Conservation (phyloP, 92 coral and sea anemone genomes). For the Virgularia gustaviana region DNA sequence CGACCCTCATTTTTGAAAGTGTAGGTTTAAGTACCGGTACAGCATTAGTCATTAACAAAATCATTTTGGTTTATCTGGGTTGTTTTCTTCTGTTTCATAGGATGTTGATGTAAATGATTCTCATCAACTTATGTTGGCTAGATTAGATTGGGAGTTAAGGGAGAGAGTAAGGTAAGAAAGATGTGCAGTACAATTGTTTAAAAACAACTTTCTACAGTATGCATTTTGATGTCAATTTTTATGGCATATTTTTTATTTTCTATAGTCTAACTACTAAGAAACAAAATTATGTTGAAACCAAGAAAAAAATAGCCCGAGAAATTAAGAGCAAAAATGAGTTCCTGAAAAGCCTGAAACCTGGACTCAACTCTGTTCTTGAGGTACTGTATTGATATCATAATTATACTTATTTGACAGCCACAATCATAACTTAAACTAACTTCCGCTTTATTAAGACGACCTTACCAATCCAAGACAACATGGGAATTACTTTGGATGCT, state of each 20-base stretch:
- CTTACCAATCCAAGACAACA: slow-evolving; percentile 90
- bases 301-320: slow-evolving; percentile 63
- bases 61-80: too few species aligned
- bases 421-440: not conserved
- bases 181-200: not conserved
- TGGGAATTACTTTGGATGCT: slow-evolving; percentile 79
- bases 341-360: slow-evolving; percentile 82
- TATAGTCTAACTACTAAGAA: slow-evolving; percentile 78
- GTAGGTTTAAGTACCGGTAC: too few species aligned
- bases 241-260: not conserved
- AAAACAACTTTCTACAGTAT: not conserved
- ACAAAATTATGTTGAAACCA: slow-evolving; percentile 63
- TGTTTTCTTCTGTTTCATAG: slow-evolving; percentile 25
- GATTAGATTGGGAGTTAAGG: slow-evolving; percentile 92
- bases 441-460: slow-evolving; percentile 59
- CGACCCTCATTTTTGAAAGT: too few species aligned
- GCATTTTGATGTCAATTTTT: not conserved
- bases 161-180: slow-evolving; percentile 72
- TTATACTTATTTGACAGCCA: not conserved
- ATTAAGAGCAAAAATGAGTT: slow-evolving; percentile 78
- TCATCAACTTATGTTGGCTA: slow-evolving; percentile 87
- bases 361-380: slow-evolving; percentile 79
- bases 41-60: too few species aligned
- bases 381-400: slow-evolving; percentile 28
- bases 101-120: slow-evolving; percentile 62